Conservation (phyloP, 1,140 invertebrate species). For the Conus ventricosus region DNA sequence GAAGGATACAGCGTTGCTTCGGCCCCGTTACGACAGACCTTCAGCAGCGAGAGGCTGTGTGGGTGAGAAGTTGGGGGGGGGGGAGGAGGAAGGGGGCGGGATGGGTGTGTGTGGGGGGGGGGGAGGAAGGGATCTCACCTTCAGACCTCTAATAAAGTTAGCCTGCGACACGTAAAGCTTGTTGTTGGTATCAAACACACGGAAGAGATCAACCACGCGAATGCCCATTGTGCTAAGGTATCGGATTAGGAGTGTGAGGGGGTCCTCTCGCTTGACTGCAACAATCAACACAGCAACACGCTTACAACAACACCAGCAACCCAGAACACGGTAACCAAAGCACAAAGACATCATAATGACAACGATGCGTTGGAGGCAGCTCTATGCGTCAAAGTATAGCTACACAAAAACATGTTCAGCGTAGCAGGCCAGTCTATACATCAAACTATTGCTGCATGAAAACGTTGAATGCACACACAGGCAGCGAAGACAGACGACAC, state of each 20-base stretch:
- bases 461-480: no score
- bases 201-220: constrained; percentile 70
- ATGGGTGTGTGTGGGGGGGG: background rate
- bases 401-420: no score
- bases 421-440: no score
- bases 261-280: constrained; percentile 67
- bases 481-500: no score
- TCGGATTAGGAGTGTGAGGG: constrained; percentile 65
- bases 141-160: constrained; percentile 70
- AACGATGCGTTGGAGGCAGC: no score
- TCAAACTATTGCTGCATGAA: no score
- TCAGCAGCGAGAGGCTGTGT: background rate
- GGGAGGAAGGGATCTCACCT: constrained; percentile 52
- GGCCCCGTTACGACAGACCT: background rate
- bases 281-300: constrained; percentile 9
- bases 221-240: constrained; percentile 69
- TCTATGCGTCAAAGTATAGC: no score
- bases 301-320: background rate
- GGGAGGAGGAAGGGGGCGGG: background rate
- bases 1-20: no score
- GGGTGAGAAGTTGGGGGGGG: background rate
- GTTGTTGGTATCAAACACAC: constrained; percentile 68
- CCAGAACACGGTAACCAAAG: background rate
- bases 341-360: background rate
- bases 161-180: constrained; percentile 62